Percentiles rank a stretch among this genome's conserved stretches.
Evolutionary conservation across 1,140 invertebrate genomes (phyloP).

Genomic region (Drosophila truncata): DNA sequence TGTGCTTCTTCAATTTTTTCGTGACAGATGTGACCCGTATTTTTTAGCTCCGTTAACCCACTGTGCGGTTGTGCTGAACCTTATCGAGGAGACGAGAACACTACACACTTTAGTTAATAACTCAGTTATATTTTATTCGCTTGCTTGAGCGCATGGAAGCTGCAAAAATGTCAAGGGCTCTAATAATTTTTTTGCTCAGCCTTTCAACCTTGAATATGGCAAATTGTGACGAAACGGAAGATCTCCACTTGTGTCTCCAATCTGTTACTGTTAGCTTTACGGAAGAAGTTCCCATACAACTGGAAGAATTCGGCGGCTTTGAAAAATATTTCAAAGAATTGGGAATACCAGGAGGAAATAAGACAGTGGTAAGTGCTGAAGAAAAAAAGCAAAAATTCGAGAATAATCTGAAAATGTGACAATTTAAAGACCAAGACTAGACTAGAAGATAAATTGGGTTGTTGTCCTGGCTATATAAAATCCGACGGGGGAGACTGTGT

Average conservation of each 20-base stretch:
- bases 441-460: slow-evolving; percentile 15
- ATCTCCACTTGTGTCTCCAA: slow-evolving; percentile 17
- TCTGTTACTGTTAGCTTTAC: neutral
- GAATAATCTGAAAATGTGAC: neutral
- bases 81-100: slow-evolving; percentile 1
- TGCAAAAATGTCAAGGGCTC: neutral
- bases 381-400: neutral
- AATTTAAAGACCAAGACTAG: slow-evolving; percentile 35
- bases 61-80: neutral
- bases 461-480: slow-evolving; percentile 43
- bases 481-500: slow-evolving; percentile 6
- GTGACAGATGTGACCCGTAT: neutral
- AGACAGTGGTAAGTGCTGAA: slow-evolving; percentile 13
- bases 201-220: neutral
- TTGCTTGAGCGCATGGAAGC: neutral
- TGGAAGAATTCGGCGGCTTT: slow-evolving; percentile 1
- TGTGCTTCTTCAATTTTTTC: neutral
- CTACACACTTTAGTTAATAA: neutral
- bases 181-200: neutral
- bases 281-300: neutral
- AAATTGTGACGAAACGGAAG: neutral
- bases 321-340: slow-evolving; percentile 4
- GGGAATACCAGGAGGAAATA: slow-evolving; percentile 1
- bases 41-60: neutral
- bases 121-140: slow-evolving; percentile 6